Evolutionary conservation across 2,113 vertebrate genomes (phyloP), one percentile per base, ranked within the genome.

Genomic region (Phaethornis superciliosus): DNA sequence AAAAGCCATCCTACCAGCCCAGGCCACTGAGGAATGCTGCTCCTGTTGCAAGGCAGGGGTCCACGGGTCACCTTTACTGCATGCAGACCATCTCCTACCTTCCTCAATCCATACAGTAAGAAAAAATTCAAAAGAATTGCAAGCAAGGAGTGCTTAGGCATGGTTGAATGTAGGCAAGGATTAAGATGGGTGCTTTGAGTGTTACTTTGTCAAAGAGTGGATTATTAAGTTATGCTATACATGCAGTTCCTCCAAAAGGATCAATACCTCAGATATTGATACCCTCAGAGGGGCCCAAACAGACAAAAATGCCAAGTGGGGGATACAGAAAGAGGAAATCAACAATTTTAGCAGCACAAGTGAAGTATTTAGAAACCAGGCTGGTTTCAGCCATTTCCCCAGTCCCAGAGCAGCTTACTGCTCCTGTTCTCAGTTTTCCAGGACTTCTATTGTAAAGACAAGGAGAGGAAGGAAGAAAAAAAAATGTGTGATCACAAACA

Each of bases 361-460:
- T 1, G 5, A 85, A 55, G 8, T 9, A 74, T 56, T 88, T 18
- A 74, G 76, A 67, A 71, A 63, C 26, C 83, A 37, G 64, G 16
- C 0, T 54, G 4, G 42, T 58, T 85, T 52, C 2, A 0, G 52
- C 67, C 76, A 40, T n/a, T 88, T 83, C 65, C 56, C 71, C 91
- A 74, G 64, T n/a, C 47, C n/a, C 35, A 44, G 23, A 77, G 52
- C 68, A 44, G 63, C 74, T 91, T 67, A 58, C 37, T 91, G 93
- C 89, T 69, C 80, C 70, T 77, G 63, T 60, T 54, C 75, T 70
- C 42, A 33, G 91, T 88, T 82, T 87, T 82, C 56, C 2, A 0
- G 68, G 71, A 93, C 47, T 64, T 83, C 88, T 71, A 70, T 62
- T 94, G 87, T 88, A 71, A 85, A 56, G 79, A 56, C 30, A 80